phyloP scores from a whole-genome alignment of 2,113 vertebrate species.

The Dromaius novaehollandiae region DNA sequence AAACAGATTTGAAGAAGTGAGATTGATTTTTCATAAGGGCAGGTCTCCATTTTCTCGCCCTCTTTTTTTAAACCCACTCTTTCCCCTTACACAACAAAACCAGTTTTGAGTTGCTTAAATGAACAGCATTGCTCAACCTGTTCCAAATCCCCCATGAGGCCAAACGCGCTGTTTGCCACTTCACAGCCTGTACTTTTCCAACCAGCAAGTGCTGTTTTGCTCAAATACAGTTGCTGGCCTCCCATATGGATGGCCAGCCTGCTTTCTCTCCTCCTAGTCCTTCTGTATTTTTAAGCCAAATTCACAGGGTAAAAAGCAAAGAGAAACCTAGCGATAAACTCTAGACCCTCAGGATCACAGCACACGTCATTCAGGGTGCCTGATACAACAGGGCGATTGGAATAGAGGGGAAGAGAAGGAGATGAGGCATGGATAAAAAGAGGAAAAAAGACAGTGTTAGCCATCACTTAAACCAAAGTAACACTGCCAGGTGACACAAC shows the following conservation, averaged over 20 bases:
- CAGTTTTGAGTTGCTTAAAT: slow-evolving; percentile 4
- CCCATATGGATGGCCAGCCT: background rate
- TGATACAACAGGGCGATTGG: accelerated
- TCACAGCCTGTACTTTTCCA: background rate
- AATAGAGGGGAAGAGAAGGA: background rate
- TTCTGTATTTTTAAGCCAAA: background rate
- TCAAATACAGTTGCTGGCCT: background rate
- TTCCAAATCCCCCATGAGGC: background rate
- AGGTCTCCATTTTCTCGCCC: background rate
- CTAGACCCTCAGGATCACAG: background rate
- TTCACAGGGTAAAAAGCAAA: background rate
- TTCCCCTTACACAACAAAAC: slow-evolving; percentile 23
- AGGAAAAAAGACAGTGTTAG: background rate
- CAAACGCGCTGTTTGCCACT: background rate
- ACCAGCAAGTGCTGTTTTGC: accelerated
- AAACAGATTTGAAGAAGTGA: background rate
- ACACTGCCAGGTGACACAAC: background rate
- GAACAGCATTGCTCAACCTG: slow-evolving; percentile 23
- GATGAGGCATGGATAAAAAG: background rate
- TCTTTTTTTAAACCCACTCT: background rate
- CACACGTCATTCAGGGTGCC: background rate
- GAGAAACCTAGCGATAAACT: background rate
- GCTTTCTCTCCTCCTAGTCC: background rate
- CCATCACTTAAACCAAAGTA: background rate
- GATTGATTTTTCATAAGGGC: background rate